Base-by-base conservation (phyloP, 1,140 invertebrate genomes). In the Drosophila paulistorum region DNA sequence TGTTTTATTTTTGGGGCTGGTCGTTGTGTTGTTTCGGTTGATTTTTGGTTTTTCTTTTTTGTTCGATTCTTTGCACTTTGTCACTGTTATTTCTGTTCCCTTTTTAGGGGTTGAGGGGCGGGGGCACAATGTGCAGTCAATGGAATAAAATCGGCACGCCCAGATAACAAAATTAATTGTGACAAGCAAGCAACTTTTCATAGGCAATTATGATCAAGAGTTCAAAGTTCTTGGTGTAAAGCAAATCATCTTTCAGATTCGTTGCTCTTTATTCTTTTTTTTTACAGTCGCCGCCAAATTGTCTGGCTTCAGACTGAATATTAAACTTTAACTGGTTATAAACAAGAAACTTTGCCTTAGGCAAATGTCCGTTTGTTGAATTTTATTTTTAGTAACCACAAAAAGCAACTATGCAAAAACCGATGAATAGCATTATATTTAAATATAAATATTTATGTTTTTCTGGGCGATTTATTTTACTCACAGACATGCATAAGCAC, bases 381-480 rank as follows among this genome's bases (percentile, higher is more conserved):
- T 55, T 45, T 30, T 77, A 65, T 74, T 74, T 75, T 75, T 61
- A 60, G 68, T 42, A 33, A 37, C 73, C 39, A 41, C 61, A 48
- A 58, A 17, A 45, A 54, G 51, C 35, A 45, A 67, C 65, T 42
- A 51, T 51, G 45, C 45, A 51, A 51, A 45, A 48, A 20, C 71
- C 71, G 59, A 67, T 67, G 71, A 66, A 77, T 74, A 33, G 62
- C 58, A 64, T 77, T 37, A 71, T 77, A 59, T 71, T 41, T 75
- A 75, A 61, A 2, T 75, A 57, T 41, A 68, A 68, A 61, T 70
- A 41, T 66, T 65, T 62, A 69, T 68, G 37, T 17, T 26, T 33
- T 66, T 51, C 45, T 23, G 41, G 71, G 77, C 67, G 82, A 69
- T 63, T 71, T 74, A 63, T 81, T 78, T 85, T 70, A 81, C 81